phyloP scores from a whole-genome alignment of 2,113 vertebrate species.

The Sinocyclocheilus rhinocerous region DNA sequence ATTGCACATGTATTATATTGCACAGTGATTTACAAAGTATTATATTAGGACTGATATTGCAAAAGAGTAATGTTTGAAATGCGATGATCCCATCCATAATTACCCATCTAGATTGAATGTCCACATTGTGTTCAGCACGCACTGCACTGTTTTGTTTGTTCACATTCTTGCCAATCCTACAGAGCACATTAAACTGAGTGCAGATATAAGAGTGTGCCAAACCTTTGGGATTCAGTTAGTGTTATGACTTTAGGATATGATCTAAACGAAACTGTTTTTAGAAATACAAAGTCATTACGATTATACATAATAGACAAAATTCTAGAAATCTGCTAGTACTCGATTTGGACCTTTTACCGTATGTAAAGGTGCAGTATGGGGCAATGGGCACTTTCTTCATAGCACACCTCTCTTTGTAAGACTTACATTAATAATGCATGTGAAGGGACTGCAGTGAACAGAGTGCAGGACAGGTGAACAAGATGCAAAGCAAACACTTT shows the following conservation, averaged over 20 bases:
- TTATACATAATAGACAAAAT: not conserved
- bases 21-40: not conserved
- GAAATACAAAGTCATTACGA: not conserved
- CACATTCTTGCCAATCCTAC: not conserved
- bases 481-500: conserved; percentile 36
- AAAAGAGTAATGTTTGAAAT: not conserved
- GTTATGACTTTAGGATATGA: conserved; percentile 2
- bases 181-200: not conserved
- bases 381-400: conserved; percentile 19
- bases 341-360: not conserved
- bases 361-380: conserved; percentile 22
- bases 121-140: not conserved
- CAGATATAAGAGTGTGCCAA: not conserved
- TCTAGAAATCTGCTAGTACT: not conserved
- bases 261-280: not conserved
- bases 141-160: not conserved
- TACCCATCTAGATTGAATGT: conserved; percentile 6
- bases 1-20: not conserved
- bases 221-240: not conserved
- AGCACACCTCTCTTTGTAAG: conserved; percentile 39
- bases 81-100: not conserved
- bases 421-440: conserved; percentile 61
- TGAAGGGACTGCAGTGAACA: conserved; percentile 51
- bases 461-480: conserved; percentile 46
- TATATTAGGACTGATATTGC: not conserved